Evolutionary conservation across 2,113 vertebrate species (phyloP).

Genomic region (Hirundichthys speculiger): DNA sequence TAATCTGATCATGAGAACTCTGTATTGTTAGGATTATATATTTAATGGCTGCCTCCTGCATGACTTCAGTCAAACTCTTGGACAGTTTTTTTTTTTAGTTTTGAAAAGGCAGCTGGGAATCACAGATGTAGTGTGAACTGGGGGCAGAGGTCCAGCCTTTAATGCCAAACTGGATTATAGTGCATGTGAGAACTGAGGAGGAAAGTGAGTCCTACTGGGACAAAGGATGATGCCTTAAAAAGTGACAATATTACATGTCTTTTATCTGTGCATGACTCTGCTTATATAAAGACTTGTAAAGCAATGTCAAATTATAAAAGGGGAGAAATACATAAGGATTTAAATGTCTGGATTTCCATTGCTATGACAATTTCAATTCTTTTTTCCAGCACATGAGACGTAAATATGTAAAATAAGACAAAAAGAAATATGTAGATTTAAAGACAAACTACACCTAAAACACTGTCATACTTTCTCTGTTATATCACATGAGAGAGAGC

Average conservation of each 20-base stretch:
- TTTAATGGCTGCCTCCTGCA: slow-evolving; percentile 26
- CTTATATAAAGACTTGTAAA: slow-evolving; percentile 19
- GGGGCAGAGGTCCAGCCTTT: slow-evolving; percentile 51
- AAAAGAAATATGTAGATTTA: too few relatives aligned
- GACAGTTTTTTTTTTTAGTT: too few relatives aligned
- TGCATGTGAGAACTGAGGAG: slow-evolving; percentile 28
- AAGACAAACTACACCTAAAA: too few relatives aligned
- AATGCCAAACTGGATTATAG: slow-evolving; percentile 51
- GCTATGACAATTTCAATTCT: too few relatives aligned
- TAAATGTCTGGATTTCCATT: too few relatives aligned
- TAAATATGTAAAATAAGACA: too few relatives aligned
- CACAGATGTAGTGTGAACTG: slow-evolving; percentile 25
- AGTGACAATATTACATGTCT: slow-evolving; percentile 37
- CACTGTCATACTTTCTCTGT: too few relatives aligned
- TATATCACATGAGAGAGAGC: too few relatives aligned
- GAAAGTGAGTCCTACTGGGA: slow-evolving; percentile 32
- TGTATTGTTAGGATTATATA: slow-evolving; percentile 3
- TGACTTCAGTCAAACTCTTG: too few relatives aligned
- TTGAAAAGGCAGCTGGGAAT: slow-evolving; percentile 35
- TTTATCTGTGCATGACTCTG: slow-evolving; percentile 40
- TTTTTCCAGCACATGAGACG: too few relatives aligned
- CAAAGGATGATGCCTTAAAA: slow-evolving; percentile 32
- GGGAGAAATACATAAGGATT: too few relatives aligned
- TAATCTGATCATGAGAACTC: background rate
- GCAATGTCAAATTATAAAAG: slow-evolving; percentile 1